These are phyloP conservation scores for Saguinus midas DNA, from an alignment of 2,113 vertebrate genomes.

Conservation along the genomic window DNA sequence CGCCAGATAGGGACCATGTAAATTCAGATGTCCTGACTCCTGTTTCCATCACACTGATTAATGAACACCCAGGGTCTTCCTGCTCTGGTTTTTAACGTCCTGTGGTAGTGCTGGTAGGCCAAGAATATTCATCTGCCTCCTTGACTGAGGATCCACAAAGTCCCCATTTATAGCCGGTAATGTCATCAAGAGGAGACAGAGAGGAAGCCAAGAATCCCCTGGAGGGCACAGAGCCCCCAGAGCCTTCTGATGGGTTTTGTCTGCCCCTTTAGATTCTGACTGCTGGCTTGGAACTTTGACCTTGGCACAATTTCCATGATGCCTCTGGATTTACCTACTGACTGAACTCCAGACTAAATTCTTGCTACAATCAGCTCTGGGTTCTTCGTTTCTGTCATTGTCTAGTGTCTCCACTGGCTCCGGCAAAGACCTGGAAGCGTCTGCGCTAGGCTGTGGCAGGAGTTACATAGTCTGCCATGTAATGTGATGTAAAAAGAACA, in stretches of 20 bases:
- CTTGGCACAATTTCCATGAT: background rate
- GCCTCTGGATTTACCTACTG: background rate
- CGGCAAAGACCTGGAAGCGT: background rate
- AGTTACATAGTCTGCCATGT: background rate
- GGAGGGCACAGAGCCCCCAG: background rate
- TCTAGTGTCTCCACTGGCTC: background rate
- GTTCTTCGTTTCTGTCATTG: constrained; percentile 24
- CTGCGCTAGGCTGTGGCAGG: background rate
- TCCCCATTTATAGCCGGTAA: background rate
- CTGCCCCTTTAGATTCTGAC: background rate
- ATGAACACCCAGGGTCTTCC: background rate
- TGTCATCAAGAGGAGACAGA: background rate
- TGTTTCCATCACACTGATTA: background rate
- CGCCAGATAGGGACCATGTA: background rate
- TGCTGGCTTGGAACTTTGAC: background rate
- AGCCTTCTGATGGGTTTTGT: background rate
- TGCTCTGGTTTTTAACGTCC: background rate
- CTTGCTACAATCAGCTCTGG: background rate
- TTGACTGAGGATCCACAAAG: background rate
- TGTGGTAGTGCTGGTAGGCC: background rate
- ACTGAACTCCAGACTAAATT: constrained; percentile 48
- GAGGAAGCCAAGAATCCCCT: background rate
- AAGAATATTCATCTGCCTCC: background rate
- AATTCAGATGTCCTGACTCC: background rate
- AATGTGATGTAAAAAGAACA: constrained; percentile 47